Evolutionary conservation across 64 coral and sea anemone genomes (phyloP).

Genomic region (Anthopleura sola): DNA sequence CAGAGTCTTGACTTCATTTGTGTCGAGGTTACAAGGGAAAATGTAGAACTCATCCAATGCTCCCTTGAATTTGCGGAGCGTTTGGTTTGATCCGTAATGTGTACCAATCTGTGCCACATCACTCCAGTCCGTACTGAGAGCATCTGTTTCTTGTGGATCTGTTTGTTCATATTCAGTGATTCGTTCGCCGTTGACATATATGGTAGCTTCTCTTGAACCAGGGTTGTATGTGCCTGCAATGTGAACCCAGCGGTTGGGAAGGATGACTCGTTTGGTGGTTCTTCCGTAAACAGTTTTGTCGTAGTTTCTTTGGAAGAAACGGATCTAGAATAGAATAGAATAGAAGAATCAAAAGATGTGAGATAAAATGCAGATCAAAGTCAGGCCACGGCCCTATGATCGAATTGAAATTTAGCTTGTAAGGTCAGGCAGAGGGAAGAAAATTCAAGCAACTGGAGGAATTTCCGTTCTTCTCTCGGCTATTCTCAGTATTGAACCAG

Average conservation of each 20-base stretch:
- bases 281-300: conserved; percentile 79
- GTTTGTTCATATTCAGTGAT: conserved; percentile 68
- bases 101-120: conserved; percentile 66
- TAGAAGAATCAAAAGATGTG: neutral
- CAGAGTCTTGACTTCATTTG: conserved; percentile 41
- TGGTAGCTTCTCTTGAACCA: conserved; percentile 45
- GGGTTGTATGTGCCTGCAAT: conserved; percentile 79
- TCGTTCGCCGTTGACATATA: conserved; percentile 73
- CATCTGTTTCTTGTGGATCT: conserved; percentile 66
- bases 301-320: conserved; percentile 86
- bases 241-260: conserved; percentile 69
- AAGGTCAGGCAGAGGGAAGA: too few relatives aligned
- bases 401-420: too few relatives aligned
- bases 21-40: conserved; percentile 71
- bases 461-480: too few relatives aligned
- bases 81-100: conserved; percentile 45
- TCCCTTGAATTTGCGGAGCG: conserved; percentile 61
- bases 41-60: conserved; percentile 92
- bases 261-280: conserved; percentile 65
- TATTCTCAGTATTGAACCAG: neutral
- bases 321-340: conserved; percentile 12
- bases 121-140: conserved; percentile 75
- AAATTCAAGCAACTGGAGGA: neutral
- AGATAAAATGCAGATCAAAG: neutral
- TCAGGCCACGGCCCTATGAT: too few relatives aligned